phyloP scores from a whole-genome alignment of 2,888 invertebrate species.

The Argynnis bischoffii region DNA sequence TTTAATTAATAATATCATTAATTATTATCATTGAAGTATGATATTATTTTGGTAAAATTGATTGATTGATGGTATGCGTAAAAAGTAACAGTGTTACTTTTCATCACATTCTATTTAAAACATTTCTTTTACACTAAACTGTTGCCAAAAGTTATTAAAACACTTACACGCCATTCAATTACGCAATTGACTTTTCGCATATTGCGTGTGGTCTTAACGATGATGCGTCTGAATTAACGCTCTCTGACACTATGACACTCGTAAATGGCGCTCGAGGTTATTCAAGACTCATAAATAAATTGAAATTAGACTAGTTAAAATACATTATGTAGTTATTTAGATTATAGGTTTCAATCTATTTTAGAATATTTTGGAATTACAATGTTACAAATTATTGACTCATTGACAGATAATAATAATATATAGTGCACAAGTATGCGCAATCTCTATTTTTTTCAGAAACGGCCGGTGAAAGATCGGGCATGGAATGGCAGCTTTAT shows the following conservation, averaged over 20 bases:
- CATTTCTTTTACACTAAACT: neutral
- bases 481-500: too few species aligned
- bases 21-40: too few species aligned
- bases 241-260: constrained; percentile 49
- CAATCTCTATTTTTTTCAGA: too few species aligned
- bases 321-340: constrained; percentile 15
- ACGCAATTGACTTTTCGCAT: constrained; percentile 62
- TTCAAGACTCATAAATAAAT: constrained; percentile 45
- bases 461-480: too few species aligned
- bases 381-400: too few species aligned
- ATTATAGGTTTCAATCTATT: neutral
- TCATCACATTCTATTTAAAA: too few species aligned
- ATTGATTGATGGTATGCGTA: too few species aligned
- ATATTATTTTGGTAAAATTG: too few species aligned
- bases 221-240: constrained; percentile 58
- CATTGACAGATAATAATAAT: too few species aligned
- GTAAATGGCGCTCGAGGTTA: constrained; percentile 59
- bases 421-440: too few species aligned
- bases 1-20: too few species aligned
- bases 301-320: constrained; percentile 42
- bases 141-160: constrained; percentile 3
- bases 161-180: constrained; percentile 50
- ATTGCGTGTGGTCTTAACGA: constrained; percentile 62
- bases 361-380: neutral
- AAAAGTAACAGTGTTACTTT: too few species aligned